Evolutionary conservation across 1,140 invertebrate species (phyloP).

Genomic region (Platorchestia sp.): DNA sequence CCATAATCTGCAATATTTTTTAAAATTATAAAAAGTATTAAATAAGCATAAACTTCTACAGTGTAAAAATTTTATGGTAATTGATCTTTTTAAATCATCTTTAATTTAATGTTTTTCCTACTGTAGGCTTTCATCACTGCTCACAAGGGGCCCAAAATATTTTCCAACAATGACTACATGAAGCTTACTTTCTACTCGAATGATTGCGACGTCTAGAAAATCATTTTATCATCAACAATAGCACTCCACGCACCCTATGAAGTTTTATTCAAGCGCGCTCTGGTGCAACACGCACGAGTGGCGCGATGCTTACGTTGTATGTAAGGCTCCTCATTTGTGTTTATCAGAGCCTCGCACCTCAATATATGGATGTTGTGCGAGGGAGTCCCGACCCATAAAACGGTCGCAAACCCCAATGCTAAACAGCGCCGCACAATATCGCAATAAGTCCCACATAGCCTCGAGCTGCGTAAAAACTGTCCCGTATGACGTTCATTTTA

Average conservation of each 20-base stretch:
- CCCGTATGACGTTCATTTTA: slow-evolving; percentile 30
- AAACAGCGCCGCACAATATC: slow-evolving; percentile 6
- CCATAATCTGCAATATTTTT: no score
- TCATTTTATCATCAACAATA: neutral
- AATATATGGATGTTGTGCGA: slow-evolving; percentile 1
- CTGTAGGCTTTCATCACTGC: no score
- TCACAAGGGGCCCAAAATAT: no score
- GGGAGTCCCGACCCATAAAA: neutral
- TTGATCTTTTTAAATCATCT: no score
- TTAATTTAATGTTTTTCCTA: no score
- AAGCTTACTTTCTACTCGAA: neutral
- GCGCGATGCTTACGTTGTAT: neutral
- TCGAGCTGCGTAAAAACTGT: neutral
- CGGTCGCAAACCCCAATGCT: slow-evolving; percentile 4
- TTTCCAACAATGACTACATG: no score
- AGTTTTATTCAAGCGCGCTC: neutral
- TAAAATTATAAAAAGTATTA: no score
- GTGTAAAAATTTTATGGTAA: no score
- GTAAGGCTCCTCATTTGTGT: neutral
- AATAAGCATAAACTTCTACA: no score
- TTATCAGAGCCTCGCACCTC: neutral
- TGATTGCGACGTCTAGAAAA: neutral
- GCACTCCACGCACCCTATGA: neutral
- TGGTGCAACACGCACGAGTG: neutral
- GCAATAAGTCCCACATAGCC: neutral